A percentile compares a stretch with the other conserved stretches of the same genome.
Conservation (phyloP, 2,113 vertebrate genomes). For the Telmatochromis sp. region DNA sequence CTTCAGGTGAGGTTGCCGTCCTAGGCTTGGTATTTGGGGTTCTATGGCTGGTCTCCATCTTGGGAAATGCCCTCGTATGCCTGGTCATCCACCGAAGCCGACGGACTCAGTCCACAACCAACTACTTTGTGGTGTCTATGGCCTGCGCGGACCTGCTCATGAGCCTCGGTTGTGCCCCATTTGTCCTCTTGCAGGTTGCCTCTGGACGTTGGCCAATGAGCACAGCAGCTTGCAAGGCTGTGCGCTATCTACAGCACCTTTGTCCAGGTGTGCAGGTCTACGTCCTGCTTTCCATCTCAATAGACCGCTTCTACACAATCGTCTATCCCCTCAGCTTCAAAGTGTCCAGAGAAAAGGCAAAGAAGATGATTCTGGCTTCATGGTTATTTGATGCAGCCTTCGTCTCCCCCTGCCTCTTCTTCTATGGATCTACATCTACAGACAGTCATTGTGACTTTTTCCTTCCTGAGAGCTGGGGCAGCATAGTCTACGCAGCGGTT, state of each 20-base stretch:
- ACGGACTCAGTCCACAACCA: slow-evolving; percentile 87
- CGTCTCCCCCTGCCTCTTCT: slow-evolving; percentile 77
- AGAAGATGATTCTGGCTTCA: slow-evolving; percentile 86
- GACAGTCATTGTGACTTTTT: slow-evolving; percentile 80
- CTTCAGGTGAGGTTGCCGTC: slow-evolving; percentile 67
- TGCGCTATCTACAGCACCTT: slow-evolving; percentile 83
- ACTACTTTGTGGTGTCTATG: slow-evolving; percentile 93
- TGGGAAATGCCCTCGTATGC: slow-evolving; percentile 86
- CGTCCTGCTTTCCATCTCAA: slow-evolving; percentile 84
- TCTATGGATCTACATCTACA: slow-evolving; percentile 66
- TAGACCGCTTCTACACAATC: slow-evolving; percentile 90
- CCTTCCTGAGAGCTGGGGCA: slow-evolving; percentile 76
- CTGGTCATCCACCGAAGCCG: slow-evolving; percentile 89
- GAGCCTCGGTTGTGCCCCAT: slow-evolving; percentile 75
- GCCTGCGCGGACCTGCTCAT: slow-evolving; percentile 86
- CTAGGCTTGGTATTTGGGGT: slow-evolving; percentile 72
- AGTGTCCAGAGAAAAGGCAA: slow-evolving; percentile 89
- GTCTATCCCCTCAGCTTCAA: slow-evolving; percentile 93
- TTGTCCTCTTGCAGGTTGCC: slow-evolving; percentile 79
- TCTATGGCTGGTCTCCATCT: slow-evolving; percentile 82
- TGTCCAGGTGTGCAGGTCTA: slow-evolving; percentile 84
- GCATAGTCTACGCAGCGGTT: slow-evolving; percentile 63
- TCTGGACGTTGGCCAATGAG: slow-evolving; percentile 78
- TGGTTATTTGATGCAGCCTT: slow-evolving; percentile 79
- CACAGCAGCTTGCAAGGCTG: slow-evolving; percentile 68